Conservation (phyloP, 2,113 vertebrate genomes). For the Perca fluviatilis region DNA sequence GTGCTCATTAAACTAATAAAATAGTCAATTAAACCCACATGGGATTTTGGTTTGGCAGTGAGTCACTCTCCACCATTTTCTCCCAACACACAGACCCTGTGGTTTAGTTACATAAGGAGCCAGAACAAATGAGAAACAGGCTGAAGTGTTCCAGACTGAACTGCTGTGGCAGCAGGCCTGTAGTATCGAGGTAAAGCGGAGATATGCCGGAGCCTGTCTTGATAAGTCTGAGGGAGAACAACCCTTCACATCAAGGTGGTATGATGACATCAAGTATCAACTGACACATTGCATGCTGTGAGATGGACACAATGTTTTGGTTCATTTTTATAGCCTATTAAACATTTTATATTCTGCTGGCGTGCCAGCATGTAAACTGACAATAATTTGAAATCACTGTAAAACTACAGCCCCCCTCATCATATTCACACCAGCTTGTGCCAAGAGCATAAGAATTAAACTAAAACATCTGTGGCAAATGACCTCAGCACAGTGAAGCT, state of each 20-base stretch:
- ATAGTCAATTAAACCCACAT: conserved; percentile 49
- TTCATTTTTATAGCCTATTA: conserved; percentile 48
- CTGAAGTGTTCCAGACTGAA: conserved; percentile 19
- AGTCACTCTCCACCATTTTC: conserved; percentile 26
- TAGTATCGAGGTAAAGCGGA: background rate
- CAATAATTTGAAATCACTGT: conserved; percentile 60
- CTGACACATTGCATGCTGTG: background rate
- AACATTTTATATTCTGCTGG: conserved; percentile 39
- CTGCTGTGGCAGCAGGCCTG: conserved; percentile 9
- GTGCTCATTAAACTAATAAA: conserved; percentile 43
- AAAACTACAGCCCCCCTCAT: conserved; percentile 26
- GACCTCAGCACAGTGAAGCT: background rate
- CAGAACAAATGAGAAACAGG: conserved; percentile 63
- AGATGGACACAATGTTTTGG: conserved; percentile 20
- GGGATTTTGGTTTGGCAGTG: conserved; percentile 37
- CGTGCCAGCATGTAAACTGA: background rate
- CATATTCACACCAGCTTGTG: conserved; percentile 26
- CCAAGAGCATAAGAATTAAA: conserved; percentile 14
- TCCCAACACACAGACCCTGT: conserved; percentile 40
- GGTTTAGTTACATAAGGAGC: conserved; percentile 62
- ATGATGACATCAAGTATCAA: background rate
- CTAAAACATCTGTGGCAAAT: conserved; percentile 41
- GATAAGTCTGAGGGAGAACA: conserved; percentile 1
- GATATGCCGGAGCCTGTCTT: conserved; percentile 24
- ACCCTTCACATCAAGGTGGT: background rate